Evolutionary conservation across 2,888 invertebrate genomes (phyloP), one percentile per base, ranked within the genome.

Genomic region (Ligdia adustata): DNA sequence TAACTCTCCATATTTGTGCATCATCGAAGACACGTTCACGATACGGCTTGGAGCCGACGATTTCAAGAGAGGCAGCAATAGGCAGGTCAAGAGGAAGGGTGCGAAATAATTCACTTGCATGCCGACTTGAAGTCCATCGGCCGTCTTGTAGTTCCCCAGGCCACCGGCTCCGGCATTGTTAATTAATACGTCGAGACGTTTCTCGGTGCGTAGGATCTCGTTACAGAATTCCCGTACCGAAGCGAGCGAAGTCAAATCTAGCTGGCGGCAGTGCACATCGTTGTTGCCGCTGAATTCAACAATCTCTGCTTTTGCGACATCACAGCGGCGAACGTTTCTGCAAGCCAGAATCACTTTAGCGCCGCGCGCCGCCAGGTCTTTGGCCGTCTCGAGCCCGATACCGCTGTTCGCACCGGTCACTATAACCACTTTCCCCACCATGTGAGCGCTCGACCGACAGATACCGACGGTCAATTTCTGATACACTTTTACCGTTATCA

Each of bases 31-130:
- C 9, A 95, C 90, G 65, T 92, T 93, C 5, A 95, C 70, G 33
- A 95, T 92, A 49, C 94, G 91, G 48, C 94, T 92, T 4, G 92
- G 92, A 1, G 90, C 86, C 1, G 92, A 91, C n/a, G 72, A 64
- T 75, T 93, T 93, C 9, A 94, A 55, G 12, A 87, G 55, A 3
- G 89, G 86, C 9, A 88, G 39, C 55, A 92, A 62, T 9, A 95
- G 81, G 64, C 93, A 93, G 1, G 94, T 95, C 39, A 96, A 82
- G 40, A 96, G 82, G 72, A 95, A 96, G 1, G 93, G 93, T 7
- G 93, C 94, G 66, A 93, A 93, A 75, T 94, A 93, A 73, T 95
- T 95, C 34, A 93, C 91, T 67, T 94, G 94, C 91, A 94, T 93
- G 45, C 92, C 92, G n/a, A 90, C 72, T 60, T 94, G 93, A 45